phyloP scores from a whole-genome alignment of 2,888 invertebrate genomes.

The Dicycla oo region DNA sequence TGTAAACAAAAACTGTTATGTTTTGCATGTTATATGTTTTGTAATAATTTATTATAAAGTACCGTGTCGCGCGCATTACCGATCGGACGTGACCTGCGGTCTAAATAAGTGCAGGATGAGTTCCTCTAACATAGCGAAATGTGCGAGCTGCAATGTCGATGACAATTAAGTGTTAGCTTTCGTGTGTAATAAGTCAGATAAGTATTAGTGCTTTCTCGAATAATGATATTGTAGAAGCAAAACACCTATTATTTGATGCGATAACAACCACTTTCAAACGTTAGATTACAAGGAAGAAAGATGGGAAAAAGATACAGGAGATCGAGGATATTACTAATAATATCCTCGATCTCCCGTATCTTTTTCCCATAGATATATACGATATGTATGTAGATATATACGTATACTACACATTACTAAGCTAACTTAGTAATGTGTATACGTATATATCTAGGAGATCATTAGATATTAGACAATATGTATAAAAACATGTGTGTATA shows the following conservation, averaged over 20 bases:
- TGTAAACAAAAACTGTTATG: too few relatives aligned
- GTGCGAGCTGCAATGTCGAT: slow-evolving; percentile 6
- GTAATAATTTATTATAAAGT: background rate
- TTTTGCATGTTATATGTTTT: background rate
- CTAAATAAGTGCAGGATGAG: background rate
- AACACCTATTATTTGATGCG: background rate
- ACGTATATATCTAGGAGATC: too few relatives aligned
- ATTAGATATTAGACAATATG: too few relatives aligned
- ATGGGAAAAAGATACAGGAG: background rate
- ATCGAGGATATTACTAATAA: background rate
- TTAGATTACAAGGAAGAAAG: background rate
- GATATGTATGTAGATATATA: too few relatives aligned
- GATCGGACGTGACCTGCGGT: too few relatives aligned
- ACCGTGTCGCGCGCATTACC: too few relatives aligned
- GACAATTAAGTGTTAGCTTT: slow-evolving; percentile 6
- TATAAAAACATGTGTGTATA: too few relatives aligned
- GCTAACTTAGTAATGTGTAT: too few relatives aligned
- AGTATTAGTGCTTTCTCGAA: slow-evolving; percentile 8
- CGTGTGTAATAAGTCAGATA: background rate
- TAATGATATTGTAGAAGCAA: slow-evolving; percentile 5
- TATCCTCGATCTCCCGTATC: too few relatives aligned
- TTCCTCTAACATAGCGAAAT: background rate
- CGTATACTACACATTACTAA: too few relatives aligned
- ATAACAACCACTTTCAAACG: background rate
- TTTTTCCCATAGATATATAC: too few relatives aligned